Conservation (phyloP, 1,140 invertebrate species). For the Philotrypesis tridentata region DNA sequence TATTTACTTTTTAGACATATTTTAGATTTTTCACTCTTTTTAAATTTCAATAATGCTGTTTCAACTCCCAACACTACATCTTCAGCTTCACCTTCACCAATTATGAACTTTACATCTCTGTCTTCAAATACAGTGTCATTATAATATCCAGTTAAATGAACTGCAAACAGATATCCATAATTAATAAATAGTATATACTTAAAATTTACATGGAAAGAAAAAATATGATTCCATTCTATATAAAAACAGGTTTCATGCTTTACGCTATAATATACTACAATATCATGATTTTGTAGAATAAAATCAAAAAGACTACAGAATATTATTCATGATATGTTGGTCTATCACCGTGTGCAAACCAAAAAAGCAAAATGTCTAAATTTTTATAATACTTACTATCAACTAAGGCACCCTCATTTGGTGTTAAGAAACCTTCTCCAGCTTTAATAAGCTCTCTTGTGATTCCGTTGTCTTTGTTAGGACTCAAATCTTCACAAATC, state of each 20-base stretch:
- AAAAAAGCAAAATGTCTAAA: not conserved
- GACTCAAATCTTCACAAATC: slow-evolving; percentile 90
- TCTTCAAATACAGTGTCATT: slow-evolving; percentile 83
- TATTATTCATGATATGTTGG: too few species aligned
- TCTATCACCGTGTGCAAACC: too few species aligned
- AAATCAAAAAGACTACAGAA: too few species aligned
- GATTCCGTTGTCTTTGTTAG: slow-evolving; percentile 88
- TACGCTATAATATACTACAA: too few species aligned
- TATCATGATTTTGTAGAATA: too few species aligned
- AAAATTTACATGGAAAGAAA: too few species aligned
- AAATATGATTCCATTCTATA: too few species aligned
- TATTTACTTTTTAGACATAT: slow-evolving; percentile 86
- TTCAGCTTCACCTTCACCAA: slow-evolving; percentile 89
- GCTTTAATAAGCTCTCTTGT: slow-evolving; percentile 80
- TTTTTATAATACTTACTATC: slow-evolving; percentile 70
- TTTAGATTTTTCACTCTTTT: slow-evolving; percentile 85
- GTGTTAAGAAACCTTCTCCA: slow-evolving; percentile 81
- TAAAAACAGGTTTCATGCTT: too few species aligned
- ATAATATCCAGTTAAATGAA: slow-evolving; percentile 85
- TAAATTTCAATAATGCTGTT: slow-evolving; percentile 88
- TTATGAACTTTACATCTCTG: slow-evolving; percentile 84
- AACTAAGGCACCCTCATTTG: slow-evolving; percentile 86
- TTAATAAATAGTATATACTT: slow-evolving; percentile 26
- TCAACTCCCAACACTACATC: slow-evolving; percentile 90
- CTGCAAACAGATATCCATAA: slow-evolving; percentile 70